Evolutionary conservation across 2,113 vertebrate genomes (phyloP).

Genomic region (Chaetura pelagica): DNA sequence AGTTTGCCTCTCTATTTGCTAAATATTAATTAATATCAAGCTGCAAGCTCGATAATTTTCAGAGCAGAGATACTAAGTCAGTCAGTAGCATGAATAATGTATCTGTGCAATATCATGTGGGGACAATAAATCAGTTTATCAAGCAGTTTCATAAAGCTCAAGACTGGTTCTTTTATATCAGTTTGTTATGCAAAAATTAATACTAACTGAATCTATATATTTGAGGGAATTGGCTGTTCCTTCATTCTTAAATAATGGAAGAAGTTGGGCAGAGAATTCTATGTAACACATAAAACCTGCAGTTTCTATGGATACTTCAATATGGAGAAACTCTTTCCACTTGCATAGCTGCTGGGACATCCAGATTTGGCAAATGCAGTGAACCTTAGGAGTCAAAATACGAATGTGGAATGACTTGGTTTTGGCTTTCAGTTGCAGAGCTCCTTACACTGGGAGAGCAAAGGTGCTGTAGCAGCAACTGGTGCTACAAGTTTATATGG

Average conservation of each 20-base stretch:
- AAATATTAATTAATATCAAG: not conserved
- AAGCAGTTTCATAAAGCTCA: not conserved
- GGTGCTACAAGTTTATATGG: not conserved
- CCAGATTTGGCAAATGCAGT: not conserved
- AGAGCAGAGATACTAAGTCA: not conserved
- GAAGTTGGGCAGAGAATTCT: not conserved
- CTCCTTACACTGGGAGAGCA: not conserved
- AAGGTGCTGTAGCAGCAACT: not conserved
- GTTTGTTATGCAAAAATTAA: not conserved
- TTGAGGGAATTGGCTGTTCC: not conserved
- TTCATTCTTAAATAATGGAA: constrained; percentile 15
- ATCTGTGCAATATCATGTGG: not conserved
- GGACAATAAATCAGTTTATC: not conserved
- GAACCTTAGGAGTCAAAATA: not conserved
- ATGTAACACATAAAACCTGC: not conserved
- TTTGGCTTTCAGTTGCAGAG: not conserved
- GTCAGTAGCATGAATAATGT: not conserved
- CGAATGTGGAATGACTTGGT: not conserved
- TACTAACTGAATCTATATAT: not conserved
- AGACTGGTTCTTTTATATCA: not conserved
- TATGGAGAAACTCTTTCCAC: constrained; percentile 2
- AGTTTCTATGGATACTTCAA: constrained; percentile 24
- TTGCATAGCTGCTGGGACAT: not conserved
- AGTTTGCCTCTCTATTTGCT: not conserved
- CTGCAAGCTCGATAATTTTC: not conserved